Evolutionary conservation across 2,113 vertebrate genomes (phyloP).

Genomic region (Apodemus sylvaticus): DNA sequence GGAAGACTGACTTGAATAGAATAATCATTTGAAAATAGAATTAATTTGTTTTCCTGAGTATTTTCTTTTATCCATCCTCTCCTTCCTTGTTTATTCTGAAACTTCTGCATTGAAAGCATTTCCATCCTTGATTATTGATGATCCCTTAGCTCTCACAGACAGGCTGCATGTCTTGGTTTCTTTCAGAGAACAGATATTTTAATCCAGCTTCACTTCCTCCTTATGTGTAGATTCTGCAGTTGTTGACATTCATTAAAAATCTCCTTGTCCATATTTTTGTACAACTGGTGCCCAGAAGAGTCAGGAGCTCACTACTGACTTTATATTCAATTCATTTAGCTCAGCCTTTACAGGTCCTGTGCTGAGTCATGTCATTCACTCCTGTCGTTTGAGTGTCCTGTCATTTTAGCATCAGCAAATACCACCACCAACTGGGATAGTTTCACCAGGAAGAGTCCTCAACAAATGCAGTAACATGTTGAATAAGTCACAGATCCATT

Average conservation of each 20-base stretch:
- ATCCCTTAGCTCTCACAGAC: background rate
- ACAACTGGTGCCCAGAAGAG: background rate
- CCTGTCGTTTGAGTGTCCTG: background rate
- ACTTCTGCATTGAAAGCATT: conserved; percentile 6
- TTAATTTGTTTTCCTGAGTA: background rate
- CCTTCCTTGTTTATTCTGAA: background rate
- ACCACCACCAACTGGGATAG: background rate
- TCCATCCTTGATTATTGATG: conserved; percentile 56
- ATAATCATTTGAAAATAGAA: conserved; percentile 32
- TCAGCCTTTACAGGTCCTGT: background rate
- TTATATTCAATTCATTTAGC: background rate
- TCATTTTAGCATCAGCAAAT: background rate
- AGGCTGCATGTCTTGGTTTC: background rate
- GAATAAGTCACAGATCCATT: conserved; percentile 28
- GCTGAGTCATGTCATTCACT: background rate
- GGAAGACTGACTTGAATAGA: conserved; percentile 11
- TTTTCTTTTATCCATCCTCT: conserved; percentile 9
- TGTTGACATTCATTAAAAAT: background rate
- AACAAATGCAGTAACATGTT: conserved; percentile 40
- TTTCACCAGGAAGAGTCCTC: conserved; percentile 5
- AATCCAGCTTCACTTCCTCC: background rate
- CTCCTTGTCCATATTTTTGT: background rate
- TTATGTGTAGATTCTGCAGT: background rate
- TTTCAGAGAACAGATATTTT: conserved; percentile 22
- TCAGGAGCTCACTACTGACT: background rate